Evolutionary conservation across 2,113 vertebrate species (phyloP), one percentile per base, ranked within the genome.

Genomic region (Epinephelus moara): DNA sequence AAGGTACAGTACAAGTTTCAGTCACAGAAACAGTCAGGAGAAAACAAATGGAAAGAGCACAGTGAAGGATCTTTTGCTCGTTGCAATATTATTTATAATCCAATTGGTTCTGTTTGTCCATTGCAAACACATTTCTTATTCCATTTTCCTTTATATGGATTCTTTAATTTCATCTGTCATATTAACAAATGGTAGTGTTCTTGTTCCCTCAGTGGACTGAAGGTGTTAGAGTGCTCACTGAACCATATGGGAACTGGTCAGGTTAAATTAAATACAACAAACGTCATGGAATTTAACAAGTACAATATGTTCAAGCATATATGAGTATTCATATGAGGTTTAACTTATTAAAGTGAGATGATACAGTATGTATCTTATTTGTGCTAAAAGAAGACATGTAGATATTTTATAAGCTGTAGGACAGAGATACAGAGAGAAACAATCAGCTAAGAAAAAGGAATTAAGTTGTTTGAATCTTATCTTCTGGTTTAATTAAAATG

Each of bases 401-500:
- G 25, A 62, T 63, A 56, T 23, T 25, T 33, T 18, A 7, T 66
- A 33, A 61, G 55, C 55, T 76, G 45, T 40, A 37, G 45, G n/a
- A 73, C 33, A 50, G 23, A 66, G 59, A 70, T 27, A 66, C 2
- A 61, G 19, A 19, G 33, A 66, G 59, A 73, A 30, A 23, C 53
- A 78, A 70, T 67, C 27, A 73, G 37, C 25, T 18, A 21, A 67
- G 27, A 47, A 40, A 61, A 19, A 68, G 15, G 52, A 27, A 52
- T 50, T 30, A 10, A 50, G 21, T 4, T 47, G 49, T 50, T 75
- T 25, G 42, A 76, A 37, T 68, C 15, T 49, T 57, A 62, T 69
- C 21, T 55, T 60, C 21, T 80, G 27, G n/a, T 27, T 53, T 75
- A 50, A 86, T 91, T 74, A 49, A 73, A 85, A 69, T 76, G 23